Base-by-base conservation (phyloP, 2,113 vertebrate genomes). In the Melozone crissalis region DNA sequence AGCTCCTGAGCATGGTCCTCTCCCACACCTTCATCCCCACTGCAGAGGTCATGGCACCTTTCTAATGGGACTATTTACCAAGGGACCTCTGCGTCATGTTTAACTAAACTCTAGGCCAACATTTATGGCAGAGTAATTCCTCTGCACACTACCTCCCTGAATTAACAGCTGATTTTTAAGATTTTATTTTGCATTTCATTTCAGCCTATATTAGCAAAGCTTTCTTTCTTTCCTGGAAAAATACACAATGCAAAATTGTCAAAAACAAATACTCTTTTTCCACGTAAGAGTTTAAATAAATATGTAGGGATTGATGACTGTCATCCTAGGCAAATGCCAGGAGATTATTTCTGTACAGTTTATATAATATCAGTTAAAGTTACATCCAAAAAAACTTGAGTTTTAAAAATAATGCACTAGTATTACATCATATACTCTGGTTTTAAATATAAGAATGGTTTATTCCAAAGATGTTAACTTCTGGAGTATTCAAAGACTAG, bases 341-440 rank as follows among this genome's bases (percentile, higher is more conserved):
- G 62, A 89, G 65, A 90, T 87, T 90, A 90, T 95, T 95, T 97
- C 66, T 91, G 87, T 91, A 55, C 62, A 39, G 44, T 93, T 96
- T 96, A 95, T 89, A 76, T 93, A 94, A 89, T 49, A 89, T 18
- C 84, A 92, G 44, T 66, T 49, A 61, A 94, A 75, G 61, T 73
- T 78, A 78, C 15, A 81, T 35, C 13, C 22, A 61, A 72, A 88
- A 88, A 88, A 33, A 31, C 15, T 59, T 44, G 47, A 57, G 28
- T 78, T 90, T 91, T 87, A 58, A 83, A 93, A 91, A 66, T 58
- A 87, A 92, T 69, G 65, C 46, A 69, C 5, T 63, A 68, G 6
- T 67, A 58, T 55, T 57, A 63, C 19, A 54, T 68, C 46, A 91
- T 13, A 26, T 31, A 39, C 22, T 62, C 37, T 47, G 27, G 4